Evolutionary conservation across 2,113 vertebrate genomes (phyloP).

Genomic region (Callipepla squamata): DNA sequence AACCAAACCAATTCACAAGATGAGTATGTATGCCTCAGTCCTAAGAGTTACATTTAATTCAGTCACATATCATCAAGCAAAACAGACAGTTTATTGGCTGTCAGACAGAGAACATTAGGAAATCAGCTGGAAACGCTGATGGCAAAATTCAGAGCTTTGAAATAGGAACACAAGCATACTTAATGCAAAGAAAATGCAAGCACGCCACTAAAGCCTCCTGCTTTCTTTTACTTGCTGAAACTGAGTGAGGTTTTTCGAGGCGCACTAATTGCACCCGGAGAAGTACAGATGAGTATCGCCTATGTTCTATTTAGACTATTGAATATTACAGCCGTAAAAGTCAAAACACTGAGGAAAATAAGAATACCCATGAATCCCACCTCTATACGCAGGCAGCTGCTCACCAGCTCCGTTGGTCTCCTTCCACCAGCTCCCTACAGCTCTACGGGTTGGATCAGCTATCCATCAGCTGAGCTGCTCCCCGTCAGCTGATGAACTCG

Average conservation of each 20-base stretch:
- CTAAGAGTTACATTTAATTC: background rate
- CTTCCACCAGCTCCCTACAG: background rate
- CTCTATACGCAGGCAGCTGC: background rate
- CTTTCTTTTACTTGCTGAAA: background rate
- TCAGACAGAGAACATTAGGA: background rate
- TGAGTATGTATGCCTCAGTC: background rate
- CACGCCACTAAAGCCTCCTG: background rate
- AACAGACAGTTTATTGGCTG: background rate
- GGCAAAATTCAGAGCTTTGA: background rate
- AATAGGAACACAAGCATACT: background rate
- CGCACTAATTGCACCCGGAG: background rate
- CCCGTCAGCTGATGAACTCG: background rate
- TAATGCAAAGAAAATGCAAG: background rate
- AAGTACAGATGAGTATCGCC: background rate
- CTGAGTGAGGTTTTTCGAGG: background rate
- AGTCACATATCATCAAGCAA: background rate
- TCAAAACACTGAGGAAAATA: background rate
- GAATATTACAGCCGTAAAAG: background rate
- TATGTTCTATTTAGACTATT: background rate
- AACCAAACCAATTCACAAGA: background rate
- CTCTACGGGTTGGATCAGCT: background rate
- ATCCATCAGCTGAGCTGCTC: background rate
- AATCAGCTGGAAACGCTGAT: background rate
- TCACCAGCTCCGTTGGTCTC: background rate
- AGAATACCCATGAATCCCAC: background rate